Evolutionary conservation across 2,888 invertebrate species (phyloP).

Genomic region (Agrochola macilenta): DNA sequence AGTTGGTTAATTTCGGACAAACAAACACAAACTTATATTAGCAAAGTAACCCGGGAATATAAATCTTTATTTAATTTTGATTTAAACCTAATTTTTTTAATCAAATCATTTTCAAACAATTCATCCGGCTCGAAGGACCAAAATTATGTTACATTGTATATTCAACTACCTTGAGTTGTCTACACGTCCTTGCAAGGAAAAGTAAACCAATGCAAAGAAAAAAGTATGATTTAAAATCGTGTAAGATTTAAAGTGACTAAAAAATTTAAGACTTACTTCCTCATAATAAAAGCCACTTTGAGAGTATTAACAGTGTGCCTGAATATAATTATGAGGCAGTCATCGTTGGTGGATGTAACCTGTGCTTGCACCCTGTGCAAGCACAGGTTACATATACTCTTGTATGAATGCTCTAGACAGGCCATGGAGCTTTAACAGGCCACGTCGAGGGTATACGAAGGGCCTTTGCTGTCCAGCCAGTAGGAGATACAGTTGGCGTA

Average conservation of each 20-base stretch:
- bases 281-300: constrained; percentile 68
- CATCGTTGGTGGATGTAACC: too few relatives aligned
- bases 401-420: constrained; percentile 74
- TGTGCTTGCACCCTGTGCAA: too few relatives aligned
- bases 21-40: neutral
- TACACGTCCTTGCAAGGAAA: neutral
- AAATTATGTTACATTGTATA: neutral
- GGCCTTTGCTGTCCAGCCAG: constrained; percentile 76
- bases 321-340: too few relatives aligned
- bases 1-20: too few relatives aligned
- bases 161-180: neutral
- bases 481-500: constrained; percentile 79
- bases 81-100: neutral
- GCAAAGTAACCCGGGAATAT: too few relatives aligned
- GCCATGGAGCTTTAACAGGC: constrained; percentile 73
- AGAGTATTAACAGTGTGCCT: too few relatives aligned
- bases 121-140: neutral
- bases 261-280: constrained; percentile 61
- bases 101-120: neutral
- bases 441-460: constrained; percentile 72
- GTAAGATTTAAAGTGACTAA: neutral
- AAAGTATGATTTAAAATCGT: too few relatives aligned
- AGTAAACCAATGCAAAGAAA: neutral
- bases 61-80: neutral
- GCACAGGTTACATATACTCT: constrained; percentile 85